Conservation (phyloP, 2,113 vertebrate genomes). For the Alethe diademata region DNA sequence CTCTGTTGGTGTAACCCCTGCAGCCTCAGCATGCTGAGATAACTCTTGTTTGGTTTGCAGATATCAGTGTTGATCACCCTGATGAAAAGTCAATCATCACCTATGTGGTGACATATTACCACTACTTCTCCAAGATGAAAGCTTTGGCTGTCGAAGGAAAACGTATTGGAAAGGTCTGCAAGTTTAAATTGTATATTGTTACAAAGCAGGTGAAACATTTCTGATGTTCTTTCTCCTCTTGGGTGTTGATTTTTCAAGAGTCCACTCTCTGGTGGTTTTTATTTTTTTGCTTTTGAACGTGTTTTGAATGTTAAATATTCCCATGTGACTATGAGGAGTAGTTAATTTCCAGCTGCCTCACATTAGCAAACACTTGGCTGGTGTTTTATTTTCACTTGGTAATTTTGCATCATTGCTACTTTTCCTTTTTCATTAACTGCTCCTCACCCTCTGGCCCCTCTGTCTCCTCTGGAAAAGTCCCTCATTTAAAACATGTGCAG, state of each 20-base stretch:
- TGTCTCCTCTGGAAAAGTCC: background rate
- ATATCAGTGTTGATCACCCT: conserved; percentile 97
- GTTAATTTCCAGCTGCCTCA: background rate
- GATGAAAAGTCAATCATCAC: conserved; percentile 98
- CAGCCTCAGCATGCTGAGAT: background rate
- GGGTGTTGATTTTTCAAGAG: background rate
- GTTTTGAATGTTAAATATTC: background rate
- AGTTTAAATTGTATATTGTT: background rate
- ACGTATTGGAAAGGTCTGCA: conserved; percentile 91
- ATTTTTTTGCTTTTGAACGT: background rate
- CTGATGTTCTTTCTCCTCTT: background rate
- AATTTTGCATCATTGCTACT: background rate
- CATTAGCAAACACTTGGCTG: background rate
- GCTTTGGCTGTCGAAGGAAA: conserved; percentile 97
- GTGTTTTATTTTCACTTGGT: background rate
- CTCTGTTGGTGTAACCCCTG: background rate
- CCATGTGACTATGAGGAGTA: background rate
- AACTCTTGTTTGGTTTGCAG: conserved; percentile 71
- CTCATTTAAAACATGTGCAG: background rate
- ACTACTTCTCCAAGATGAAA: conserved; percentile 99
- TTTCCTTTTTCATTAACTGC: conserved; percentile 11
- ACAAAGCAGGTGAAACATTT: background rate
- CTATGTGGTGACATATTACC: conserved; percentile 96
- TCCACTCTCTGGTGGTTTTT: background rate
- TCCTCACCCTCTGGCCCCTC: background rate